Base-by-base conservation (phyloP, 1,140 invertebrate species). In the Babylonia areolata region DNA sequence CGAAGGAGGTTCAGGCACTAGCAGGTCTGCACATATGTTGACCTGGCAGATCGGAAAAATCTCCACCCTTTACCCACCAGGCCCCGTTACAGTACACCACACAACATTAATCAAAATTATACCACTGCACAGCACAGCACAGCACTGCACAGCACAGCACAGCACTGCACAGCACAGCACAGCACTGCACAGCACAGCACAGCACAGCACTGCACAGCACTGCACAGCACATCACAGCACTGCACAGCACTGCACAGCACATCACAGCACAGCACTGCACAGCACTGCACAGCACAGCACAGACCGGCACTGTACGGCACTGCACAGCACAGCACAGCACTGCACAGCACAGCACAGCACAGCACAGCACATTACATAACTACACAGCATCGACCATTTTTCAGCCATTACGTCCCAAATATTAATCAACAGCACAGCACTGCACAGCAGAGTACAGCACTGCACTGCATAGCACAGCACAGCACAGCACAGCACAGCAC, bases 181-280 rank as follows among this genome's bases (percentile, higher is more conserved):
- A 87, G 75, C 35, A 87, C 69, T 87, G 80, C 64, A 83, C 54
- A 64, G 81, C 46, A 87, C 58, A 87, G 87, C 33, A 83, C 54
- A 37, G 81, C 31, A 35, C n/a, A 51, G 42, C 40, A 83, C 54
- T 83, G 81, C 40, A 75, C 35, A 82, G 81, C 11, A 84, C 54
- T 84, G 75, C 28, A 73, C 33, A 84, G 80, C 71, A 84, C 28
- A 86, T 33, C 40, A 86, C 71, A 84, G 85, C 31, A 79, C 33
- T 42, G 40, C 40, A 33, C 75, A 17, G 75, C 31, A 33, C 75
- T 78, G 28, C 33, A 33, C 75, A 12, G 28, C 33, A 35, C 75
- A 12, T 5, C 33, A 33, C 75, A 9, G 31, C 28, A 33, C 75
- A 12, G 28, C 33, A 33, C 75, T 46, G 15, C 37, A 12, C 40